These are phyloP conservation scores for Pocillopora grandis DNA, from an alignment of 92 coral and sea anemone genomes.

Conservation along the genomic window DNA sequence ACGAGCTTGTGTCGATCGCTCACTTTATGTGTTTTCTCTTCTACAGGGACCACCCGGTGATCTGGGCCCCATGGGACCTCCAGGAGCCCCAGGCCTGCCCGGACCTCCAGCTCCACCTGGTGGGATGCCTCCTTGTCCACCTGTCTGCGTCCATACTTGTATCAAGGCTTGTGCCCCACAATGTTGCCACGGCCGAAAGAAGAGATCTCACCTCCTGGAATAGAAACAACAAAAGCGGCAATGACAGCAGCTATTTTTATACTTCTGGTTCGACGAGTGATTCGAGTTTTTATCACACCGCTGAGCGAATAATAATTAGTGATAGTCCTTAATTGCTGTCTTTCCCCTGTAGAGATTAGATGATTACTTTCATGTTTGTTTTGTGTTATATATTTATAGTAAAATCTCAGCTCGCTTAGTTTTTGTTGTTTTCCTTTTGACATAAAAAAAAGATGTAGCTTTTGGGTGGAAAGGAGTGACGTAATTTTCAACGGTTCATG, in stretches of 20 bases:
- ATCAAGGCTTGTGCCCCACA: constrained; percentile 97
- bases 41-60: constrained; percentile 96
- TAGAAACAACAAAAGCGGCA: constrained; percentile 28
- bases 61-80: constrained; percentile 96
- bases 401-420: constrained; percentile 31
- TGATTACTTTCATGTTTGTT: constrained; percentile 23
- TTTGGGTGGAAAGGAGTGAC: constrained; percentile 24
- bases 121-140: constrained; percentile 99
- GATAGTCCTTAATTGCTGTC: background rate
- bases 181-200: constrained; percentile 92
- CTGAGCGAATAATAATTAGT: constrained; percentile 31
- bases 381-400: constrained; percentile 33
- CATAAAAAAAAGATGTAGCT: constrained; percentile 24
- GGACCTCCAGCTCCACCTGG: constrained; percentile 99
- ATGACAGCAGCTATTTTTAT: constrained; percentile 57
- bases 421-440: constrained; percentile 41
- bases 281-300: constrained; percentile 26
- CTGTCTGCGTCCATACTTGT: constrained; percentile 99
- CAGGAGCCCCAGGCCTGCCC: constrained; percentile 85
- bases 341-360: constrained; percentile 15
- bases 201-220: constrained; percentile 70
- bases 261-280: constrained; percentile 62
- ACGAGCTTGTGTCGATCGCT: background rate
- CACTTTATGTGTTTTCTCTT: background rate
- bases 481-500: constrained; percentile 2